Evolutionary conservation across 2,113 vertebrate species (phyloP).

Genomic region (Labrus mixtus): DNA sequence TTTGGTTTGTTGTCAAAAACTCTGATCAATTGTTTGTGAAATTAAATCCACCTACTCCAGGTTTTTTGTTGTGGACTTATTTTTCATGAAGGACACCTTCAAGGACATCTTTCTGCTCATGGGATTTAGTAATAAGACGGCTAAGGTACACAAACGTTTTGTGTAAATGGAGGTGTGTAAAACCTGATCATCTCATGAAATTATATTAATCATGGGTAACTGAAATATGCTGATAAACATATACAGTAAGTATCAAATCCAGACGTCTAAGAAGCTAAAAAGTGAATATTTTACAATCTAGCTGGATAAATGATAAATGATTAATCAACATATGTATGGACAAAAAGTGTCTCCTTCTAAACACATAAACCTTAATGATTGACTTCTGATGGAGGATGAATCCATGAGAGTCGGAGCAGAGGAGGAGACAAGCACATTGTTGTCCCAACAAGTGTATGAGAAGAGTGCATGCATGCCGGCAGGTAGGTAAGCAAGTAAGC

Average conservation of each 20-base stretch:
- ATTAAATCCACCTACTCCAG: not conserved
- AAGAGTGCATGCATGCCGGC: no score
- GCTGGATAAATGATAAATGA: no score
- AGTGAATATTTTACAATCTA: not conserved
- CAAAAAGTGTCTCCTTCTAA: no score
- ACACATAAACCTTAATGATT: no score
- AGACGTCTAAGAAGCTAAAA: not conserved
- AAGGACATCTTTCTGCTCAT: not conserved
- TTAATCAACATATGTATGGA: no score
- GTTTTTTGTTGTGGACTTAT: constrained; percentile 1
- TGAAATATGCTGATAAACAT: no score
- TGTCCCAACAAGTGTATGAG: no score
- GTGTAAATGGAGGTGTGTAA: not conserved
- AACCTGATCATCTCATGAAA: not conserved
- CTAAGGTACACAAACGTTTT: not conserved
- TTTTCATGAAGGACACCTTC: not conserved
- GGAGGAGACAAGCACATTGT: no score
- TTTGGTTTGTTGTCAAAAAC: constrained; percentile 3
- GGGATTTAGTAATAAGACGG: not conserved
- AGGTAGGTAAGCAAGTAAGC: no score
- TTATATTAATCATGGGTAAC: not conserved
- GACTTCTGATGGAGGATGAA: no score
- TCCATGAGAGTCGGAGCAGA: no score
- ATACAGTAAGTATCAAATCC: no score
- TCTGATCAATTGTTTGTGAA: constrained; percentile 2